Base-by-base conservation (phyloP, 2,888 invertebrate species). In the Cheiracanthium punctorium region DNA sequence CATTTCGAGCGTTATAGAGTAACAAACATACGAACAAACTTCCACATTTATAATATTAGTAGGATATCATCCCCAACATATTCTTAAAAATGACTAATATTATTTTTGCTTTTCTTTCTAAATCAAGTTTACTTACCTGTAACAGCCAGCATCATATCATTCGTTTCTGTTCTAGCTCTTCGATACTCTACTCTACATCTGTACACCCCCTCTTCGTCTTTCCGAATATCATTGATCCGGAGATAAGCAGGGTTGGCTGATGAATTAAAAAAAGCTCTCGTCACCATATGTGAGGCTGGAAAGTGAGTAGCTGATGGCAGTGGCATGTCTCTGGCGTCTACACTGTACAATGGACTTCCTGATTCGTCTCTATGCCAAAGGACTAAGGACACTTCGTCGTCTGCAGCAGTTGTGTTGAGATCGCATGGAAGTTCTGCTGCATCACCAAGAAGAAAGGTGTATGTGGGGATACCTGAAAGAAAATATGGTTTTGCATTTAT, bases 101-200 rank as follows among this genome's bases (percentile, higher is more conserved):
- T 4, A 64, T 28, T 2, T 37, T 37, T 10, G 10, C 10, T 37
- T 37, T 37, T 37, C 10, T 37, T 37, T 37, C 10, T 37, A 37
- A 37, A 37, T 37, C n/a, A n/a, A n/a, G 8, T 43, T 1, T 32
- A 52, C 72, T 95, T 91, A 97, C 97, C 96, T 91, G 96, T 95
- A 89, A 97, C 96, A 89, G 96, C 96, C 91, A 97, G 94, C 93
- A 97, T 96, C 93, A 96, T 96, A 91, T 96, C 94, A 92, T 96
- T 95, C 93, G 96, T 96, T 91, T 96, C 95, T 88, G 97, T 96
- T 93, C 96, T 96, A 89, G 96, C 96, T 92, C 96, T 96, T 89
- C 96, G 94, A 93, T 96, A 97, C 93, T 97, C 97, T 89, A 97
- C 96, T 89, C 97, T 93, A 92, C 97, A 97, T 89, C 97, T 94